These are phyloP conservation scores for Motacilla tschutschensis DNA, from an alignment of 2,113 vertebrate genomes.

Conservation along the genomic window DNA sequence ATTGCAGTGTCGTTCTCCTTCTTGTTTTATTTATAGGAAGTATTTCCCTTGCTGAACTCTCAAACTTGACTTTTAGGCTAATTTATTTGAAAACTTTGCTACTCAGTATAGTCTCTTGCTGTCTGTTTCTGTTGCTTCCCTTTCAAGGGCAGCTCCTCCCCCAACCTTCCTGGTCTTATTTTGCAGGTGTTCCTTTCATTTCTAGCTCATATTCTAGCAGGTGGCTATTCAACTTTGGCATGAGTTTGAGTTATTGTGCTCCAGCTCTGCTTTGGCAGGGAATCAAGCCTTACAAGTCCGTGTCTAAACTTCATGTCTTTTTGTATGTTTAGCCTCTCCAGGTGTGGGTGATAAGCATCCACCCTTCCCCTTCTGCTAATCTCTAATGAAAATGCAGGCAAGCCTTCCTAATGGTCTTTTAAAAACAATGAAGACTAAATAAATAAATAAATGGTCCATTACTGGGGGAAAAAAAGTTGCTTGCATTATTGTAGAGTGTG, in stretches of 20 bases:
- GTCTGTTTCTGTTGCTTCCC: neutral
- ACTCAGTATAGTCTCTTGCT: neutral
- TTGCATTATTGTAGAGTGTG: neutral
- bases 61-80: neutral
- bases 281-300: neutral
- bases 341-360: neutral
- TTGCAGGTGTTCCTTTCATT: constrained; percentile 1
- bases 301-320: neutral
- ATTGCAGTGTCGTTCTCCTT: neutral
- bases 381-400: neutral
- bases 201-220: neutral
- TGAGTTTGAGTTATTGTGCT: neutral
- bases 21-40: neutral
- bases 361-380: neutral
- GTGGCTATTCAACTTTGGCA: neutral
- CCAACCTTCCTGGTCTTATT: neutral
- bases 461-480: neutral
- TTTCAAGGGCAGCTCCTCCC: neutral
- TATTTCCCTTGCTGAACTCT: neutral
- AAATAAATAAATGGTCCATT: neutral
- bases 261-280: neutral
- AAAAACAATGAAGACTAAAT: neutral
- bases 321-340: neutral
- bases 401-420: neutral
- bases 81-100: neutral